Conservation (phyloP, 2,797 vertebrate species). For the Gallinago nigripennis region DNA sequence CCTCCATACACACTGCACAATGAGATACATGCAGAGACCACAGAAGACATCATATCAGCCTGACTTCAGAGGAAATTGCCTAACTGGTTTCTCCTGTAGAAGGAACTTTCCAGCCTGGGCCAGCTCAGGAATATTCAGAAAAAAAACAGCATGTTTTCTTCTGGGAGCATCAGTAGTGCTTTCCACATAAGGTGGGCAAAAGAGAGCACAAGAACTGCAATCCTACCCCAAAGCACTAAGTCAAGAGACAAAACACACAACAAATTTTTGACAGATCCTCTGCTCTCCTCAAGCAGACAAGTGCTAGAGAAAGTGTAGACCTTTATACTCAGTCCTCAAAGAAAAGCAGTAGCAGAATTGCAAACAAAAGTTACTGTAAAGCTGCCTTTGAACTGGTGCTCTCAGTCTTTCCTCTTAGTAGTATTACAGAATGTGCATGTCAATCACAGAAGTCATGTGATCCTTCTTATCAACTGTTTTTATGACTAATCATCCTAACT, state of each 20-base stretch:
- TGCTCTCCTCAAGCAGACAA: neutral
- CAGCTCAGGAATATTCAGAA: neutral
- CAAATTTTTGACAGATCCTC: neutral
- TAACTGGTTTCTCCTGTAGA: neutral
- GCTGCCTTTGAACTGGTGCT: neutral
- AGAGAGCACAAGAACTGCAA: neutral
- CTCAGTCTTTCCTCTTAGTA: neutral
- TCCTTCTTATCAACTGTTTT: neutral
- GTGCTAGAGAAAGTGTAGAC: neutral
- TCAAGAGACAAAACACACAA: neutral
- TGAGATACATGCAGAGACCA: accelerated
- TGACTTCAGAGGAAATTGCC: neutral
- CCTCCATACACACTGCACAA: too few relatives aligned
- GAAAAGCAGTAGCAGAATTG: neutral
- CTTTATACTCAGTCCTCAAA: neutral
- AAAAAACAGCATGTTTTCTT: neutral
- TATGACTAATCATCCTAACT: neutral
- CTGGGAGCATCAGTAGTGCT: too few relatives aligned
- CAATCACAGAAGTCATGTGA: neutral
- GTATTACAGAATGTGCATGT: neutral
- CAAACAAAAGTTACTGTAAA: neutral
- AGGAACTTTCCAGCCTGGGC: neutral
- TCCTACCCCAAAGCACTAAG: neutral
- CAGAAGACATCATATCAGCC: neutral
- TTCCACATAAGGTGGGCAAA: neutral